These are phyloP conservation scores for Anseranas semipalmata DNA, from an alignment of 2,113 vertebrate species.

Conservation along the genomic window DNA sequence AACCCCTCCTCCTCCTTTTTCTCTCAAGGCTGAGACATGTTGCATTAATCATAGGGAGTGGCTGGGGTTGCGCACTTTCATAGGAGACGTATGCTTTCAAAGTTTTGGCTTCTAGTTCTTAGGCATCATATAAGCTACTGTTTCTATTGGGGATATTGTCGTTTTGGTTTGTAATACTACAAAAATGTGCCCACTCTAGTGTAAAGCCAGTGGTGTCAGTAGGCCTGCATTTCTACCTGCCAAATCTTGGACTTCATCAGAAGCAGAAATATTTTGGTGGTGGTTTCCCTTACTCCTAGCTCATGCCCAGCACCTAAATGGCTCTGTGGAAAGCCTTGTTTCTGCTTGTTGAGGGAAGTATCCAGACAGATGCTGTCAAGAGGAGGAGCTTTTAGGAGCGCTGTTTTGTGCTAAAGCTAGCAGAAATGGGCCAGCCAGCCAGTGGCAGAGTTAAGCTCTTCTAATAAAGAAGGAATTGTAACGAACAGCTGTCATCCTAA, in stretches of 20 bases:
- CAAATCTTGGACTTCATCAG: not conserved
- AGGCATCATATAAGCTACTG: not conserved
- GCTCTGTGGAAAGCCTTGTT: constrained; percentile 41
- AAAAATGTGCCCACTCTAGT: not conserved
- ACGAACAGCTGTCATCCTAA: constrained; percentile 50
- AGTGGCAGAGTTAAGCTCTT: constrained; percentile 62
- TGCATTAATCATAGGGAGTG: not conserved
- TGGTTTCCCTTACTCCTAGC: not conserved
- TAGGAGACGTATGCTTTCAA: not conserved
- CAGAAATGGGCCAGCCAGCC: constrained; percentile 55
- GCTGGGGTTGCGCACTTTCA: not conserved
- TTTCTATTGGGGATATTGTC: not conserved
- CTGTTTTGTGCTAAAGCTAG: constrained; percentile 35
- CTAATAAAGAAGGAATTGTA: constrained; percentile 37
- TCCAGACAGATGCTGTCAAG: constrained; percentile 73
- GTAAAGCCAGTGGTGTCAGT: not conserved
- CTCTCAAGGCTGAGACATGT: not conserved
- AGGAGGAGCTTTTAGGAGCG: constrained; percentile 62
- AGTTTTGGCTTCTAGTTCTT: not conserved
- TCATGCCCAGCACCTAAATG: not conserved
- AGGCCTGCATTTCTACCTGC: not conserved
- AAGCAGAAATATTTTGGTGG: not conserved
- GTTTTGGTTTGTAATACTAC: not conserved
- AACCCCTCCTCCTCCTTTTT: not conserved
- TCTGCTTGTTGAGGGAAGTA: constrained; percentile 60